phyloP scores from a whole-genome alignment of 1,140 invertebrate species.

The Lordiphosa collinella region DNA sequence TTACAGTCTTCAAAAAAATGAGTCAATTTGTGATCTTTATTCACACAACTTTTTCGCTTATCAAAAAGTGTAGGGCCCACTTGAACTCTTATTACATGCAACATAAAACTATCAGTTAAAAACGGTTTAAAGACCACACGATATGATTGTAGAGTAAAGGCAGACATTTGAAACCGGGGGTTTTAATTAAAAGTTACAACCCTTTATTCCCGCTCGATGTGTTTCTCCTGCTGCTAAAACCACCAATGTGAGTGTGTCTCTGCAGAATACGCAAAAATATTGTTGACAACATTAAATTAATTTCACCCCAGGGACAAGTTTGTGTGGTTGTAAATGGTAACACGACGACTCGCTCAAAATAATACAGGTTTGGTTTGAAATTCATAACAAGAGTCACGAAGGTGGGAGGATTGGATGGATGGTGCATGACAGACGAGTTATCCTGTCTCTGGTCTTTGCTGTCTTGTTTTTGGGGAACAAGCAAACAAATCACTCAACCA shows the following conservation, averaged over 20 bases:
- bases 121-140: slow-evolving; percentile 47
- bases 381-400: slow-evolving; percentile 1
- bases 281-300: slow-evolving; percentile 61
- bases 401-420: neutral
- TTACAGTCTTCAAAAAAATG: too few relatives aligned
- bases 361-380: neutral
- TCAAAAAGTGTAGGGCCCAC: slow-evolving; percentile 18
- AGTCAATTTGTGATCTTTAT: too few relatives aligned
- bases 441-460: neutral
- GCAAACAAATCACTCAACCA: slow-evolving; percentile 21
- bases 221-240: neutral
- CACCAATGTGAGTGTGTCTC: slow-evolving; percentile 3
- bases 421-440: neutral
- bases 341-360: neutral
- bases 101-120: slow-evolving; percentile 35
- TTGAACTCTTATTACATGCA: slow-evolving; percentile 23
- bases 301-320: slow-evolving; percentile 36
- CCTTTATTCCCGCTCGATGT: slow-evolving; percentile 9
- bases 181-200: slow-evolving; percentile 69
- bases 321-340: neutral
- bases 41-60: too few relatives aligned
- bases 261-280: slow-evolving; percentile 40
- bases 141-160: neutral
- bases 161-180: slow-evolving; percentile 9
- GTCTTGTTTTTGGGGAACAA: too few relatives aligned